Base-by-base conservation (phyloP, 1,140 invertebrate species). In the Lucilia sericata region DNA sequence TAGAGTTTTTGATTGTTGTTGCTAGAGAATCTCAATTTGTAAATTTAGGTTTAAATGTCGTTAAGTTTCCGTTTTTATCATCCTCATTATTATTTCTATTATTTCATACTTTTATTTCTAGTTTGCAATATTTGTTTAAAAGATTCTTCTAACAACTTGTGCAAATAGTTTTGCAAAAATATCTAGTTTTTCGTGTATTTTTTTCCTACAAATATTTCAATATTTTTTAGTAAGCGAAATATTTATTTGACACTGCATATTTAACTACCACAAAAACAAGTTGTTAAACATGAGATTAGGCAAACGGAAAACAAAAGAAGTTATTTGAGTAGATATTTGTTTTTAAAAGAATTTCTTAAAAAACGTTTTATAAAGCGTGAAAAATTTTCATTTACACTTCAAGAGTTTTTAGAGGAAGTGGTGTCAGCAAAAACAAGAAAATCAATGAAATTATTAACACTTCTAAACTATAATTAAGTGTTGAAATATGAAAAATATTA, bases 311-410 rank as follows among this genome's bases (percentile, higher is more conserved):
- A 70, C n/a, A 70, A 70, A 70, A 25, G 19, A 70, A 10, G 65
- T 25, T 70, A 70, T 70, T 70, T 70, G 65, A 76, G 42, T 76
- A 42, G 7, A 42, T 42, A 76, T 36, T 42, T 76, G 70, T 84
- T 82, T 84, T 82, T 51, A 89, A 89, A 89, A 42, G 5, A 42
- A 30, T 30, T 30, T 3, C 10, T 8, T 42, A 42, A 88, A 87
- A 89, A 88, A 86, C 87, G 87, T 87, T 90, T 90, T 88, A 90
- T 90, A 88, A 89, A 86, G 88, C 88, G 88, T 90, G 88, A 86
- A 90, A 89, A 90, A 90, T 90, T 89, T 88, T 89, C 88, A 88
- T 90, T 90, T 88, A 90, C 88, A 90, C 88, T 90, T 90, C 87
- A 89, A 87, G 88, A 89, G 88, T 86, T 89, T 88, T 78, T 47